A percentile compares a stretch with the other conserved stretches of the same genome.
phyloP scores from a whole-genome alignment of 2,797 vertebrate genomes.

The Ctenopoma multispine region DNA sequence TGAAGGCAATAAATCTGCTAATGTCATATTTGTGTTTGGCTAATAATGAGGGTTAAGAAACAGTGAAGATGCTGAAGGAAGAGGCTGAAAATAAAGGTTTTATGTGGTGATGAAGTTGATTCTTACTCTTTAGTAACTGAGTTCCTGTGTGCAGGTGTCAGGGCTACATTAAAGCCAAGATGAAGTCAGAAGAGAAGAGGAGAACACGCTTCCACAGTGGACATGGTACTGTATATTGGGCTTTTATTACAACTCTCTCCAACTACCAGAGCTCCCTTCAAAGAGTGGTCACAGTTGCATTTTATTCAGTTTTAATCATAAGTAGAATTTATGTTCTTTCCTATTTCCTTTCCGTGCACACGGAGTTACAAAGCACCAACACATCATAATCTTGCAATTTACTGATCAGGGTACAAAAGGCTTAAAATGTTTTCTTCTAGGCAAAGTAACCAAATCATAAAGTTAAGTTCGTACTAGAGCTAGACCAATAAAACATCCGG shows the following conservation, averaged over 20 bases:
- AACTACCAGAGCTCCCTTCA: neutral
- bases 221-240: slow-evolving; percentile 84
- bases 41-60: slow-evolving; percentile 1
- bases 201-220: slow-evolving; percentile 93
- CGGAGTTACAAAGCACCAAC: neutral
- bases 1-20: slow-evolving; percentile 4
- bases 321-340: neutral
- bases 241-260: neutral
- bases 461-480: neutral
- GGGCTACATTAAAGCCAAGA: slow-evolving; percentile 97
- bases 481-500: neutral
- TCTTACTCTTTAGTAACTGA: slow-evolving; percentile 25
- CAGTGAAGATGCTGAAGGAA: neutral
- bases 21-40: neutral
- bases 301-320: neutral
- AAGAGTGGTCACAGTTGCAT: too few species aligned
- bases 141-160: slow-evolving; percentile 88
- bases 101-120: slow-evolving; percentile 14
- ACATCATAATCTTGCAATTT: neutral
- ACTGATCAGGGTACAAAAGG: neutral
- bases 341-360: neutral
- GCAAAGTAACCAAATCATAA: neutral
- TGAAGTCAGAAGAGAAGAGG: slow-evolving; percentile 98
- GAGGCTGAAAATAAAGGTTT: neutral
- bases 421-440: neutral